These are phyloP conservation scores for Drosophila mayaguana DNA, from an alignment of 2,888 invertebrate species.

Conservation along the genomic window DNA sequence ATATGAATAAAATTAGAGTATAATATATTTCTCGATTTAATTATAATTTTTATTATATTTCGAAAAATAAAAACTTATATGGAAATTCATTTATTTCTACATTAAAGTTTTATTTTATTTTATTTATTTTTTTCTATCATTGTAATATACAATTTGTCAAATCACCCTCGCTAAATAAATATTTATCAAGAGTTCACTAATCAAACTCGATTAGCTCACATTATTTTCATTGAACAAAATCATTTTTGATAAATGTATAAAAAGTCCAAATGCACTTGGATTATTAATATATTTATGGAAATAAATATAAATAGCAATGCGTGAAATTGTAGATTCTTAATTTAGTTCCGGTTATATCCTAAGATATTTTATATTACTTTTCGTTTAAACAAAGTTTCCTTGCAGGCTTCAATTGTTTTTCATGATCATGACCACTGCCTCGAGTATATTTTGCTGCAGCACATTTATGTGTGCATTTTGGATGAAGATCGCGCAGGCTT, in stretches of 20 bases:
- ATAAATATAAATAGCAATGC: too few relatives aligned
- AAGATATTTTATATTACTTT: neutral
- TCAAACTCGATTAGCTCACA: neutral
- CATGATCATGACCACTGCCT: neutral
- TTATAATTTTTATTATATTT: too few relatives aligned
- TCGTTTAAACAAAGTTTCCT: neutral
- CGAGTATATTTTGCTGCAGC: slow-evolving; percentile 21
- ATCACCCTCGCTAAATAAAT: neutral
- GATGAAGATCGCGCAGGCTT: slow-evolving; percentile 62
- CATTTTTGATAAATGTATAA: neutral
- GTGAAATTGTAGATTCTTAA: too few relatives aligned
- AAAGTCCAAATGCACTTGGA: neutral
- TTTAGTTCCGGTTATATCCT: too few relatives aligned
- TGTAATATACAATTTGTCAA: neutral
- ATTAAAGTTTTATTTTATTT: neutral
- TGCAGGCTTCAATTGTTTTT: slow-evolving; percentile 50
- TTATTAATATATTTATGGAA: neutral
- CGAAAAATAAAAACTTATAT: neutral
- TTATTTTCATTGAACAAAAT: slow-evolving; percentile 1
- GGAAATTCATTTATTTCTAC: neutral
- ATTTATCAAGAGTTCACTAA: neutral
- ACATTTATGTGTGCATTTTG: slow-evolving; percentile 45
- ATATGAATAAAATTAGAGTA: too few relatives aligned
- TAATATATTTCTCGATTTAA: too few relatives aligned
- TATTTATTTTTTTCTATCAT: neutral